Evolutionary conservation across 2,888 invertebrate species (phyloP).

Genomic region (Drosophila melanosoma): DNA sequence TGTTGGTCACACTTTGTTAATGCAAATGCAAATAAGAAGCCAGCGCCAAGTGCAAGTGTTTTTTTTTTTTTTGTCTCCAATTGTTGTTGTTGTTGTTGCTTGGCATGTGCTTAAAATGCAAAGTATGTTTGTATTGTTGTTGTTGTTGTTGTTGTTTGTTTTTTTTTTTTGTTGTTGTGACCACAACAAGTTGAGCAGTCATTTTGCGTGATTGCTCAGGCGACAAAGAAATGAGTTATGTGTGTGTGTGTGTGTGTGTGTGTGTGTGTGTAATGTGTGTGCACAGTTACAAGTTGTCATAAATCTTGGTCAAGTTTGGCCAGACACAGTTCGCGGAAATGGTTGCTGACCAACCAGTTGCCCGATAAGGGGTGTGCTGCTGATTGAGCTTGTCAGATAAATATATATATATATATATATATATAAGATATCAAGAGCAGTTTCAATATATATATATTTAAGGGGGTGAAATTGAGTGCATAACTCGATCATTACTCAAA

Average conservation of each 20-base stretch:
- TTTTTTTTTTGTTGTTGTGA: slow-evolving; percentile 22
- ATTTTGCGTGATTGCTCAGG: slow-evolving; percentile 52
- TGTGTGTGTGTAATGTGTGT: slow-evolving; percentile 9
- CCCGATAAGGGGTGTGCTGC: slow-evolving; percentile 42
- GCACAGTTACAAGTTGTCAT: slow-evolving; percentile 33
- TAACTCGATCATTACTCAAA: neutral
- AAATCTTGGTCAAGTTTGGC: slow-evolving; percentile 39
- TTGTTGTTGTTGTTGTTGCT: slow-evolving; percentile 39
- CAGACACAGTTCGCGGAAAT: slow-evolving; percentile 41
- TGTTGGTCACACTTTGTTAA: slow-evolving; percentile 50
- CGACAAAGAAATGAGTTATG: slow-evolving; percentile 60
- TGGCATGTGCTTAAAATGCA: slow-evolving; percentile 66
- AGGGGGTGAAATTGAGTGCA: neutral
- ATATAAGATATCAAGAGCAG: slow-evolving; percentile 3
- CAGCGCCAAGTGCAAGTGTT: slow-evolving; percentile 40
- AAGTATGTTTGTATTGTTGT: slow-evolving; percentile 48
- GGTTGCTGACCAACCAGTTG: slow-evolving; percentile 41
- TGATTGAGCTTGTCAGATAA: slow-evolving; percentile 20
- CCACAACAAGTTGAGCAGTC: slow-evolving; percentile 59
- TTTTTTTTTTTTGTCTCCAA: slow-evolving; percentile 15
- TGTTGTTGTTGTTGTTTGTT: slow-evolving; percentile 7
- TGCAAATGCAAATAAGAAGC: slow-evolving; percentile 47
- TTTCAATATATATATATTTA: neutral
- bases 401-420: neutral
- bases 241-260: slow-evolving; percentile 21